These are phyloP conservation scores for Monomorium pharaonis DNA, from an alignment of 1,140 invertebrate species.

Conservation along the genomic window DNA sequence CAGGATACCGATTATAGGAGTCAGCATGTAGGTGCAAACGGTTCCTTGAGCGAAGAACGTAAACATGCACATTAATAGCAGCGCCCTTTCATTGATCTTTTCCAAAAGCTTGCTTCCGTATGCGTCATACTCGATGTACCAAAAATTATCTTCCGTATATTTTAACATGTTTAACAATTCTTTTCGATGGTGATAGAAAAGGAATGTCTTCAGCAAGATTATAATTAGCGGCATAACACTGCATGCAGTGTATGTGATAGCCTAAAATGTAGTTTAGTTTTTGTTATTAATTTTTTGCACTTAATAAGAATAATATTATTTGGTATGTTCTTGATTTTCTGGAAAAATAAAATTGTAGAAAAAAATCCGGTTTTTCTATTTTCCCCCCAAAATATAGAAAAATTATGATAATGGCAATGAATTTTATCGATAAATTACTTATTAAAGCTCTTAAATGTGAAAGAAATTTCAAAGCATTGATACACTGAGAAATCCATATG, in stretches of 20 bases:
- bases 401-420: too few species aligned
- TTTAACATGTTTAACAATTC: slow-evolving; percentile 52
- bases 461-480: too few species aligned
- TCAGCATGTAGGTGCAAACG: slow-evolving; percentile 39
- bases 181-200: slow-evolving; percentile 14
- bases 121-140: slow-evolving; percentile 55
- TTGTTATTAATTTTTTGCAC: neutral
- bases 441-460: too few species aligned
- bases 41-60: slow-evolving; percentile 54
- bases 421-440: too few species aligned
- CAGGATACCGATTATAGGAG: slow-evolving; percentile 63
- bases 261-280: slow-evolving; percentile 50
- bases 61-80: slow-evolving; percentile 52
- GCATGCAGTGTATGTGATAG: slow-evolving; percentile 33
- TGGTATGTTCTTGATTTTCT: too few species aligned
- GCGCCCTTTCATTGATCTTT: slow-evolving; percentile 28
- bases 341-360: too few species aligned
- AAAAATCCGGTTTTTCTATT: too few species aligned
- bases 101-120: slow-evolving; percentile 30
- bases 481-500: too few species aligned
- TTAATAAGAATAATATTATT: neutral
- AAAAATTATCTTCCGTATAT: slow-evolving; percentile 65
- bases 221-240: slow-evolving; percentile 49
- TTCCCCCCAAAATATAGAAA: too few species aligned
- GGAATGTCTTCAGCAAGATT: slow-evolving; percentile 55